Conservation (phyloP, 2,113 vertebrate species). For the Xiphorhynchus elegans region DNA sequence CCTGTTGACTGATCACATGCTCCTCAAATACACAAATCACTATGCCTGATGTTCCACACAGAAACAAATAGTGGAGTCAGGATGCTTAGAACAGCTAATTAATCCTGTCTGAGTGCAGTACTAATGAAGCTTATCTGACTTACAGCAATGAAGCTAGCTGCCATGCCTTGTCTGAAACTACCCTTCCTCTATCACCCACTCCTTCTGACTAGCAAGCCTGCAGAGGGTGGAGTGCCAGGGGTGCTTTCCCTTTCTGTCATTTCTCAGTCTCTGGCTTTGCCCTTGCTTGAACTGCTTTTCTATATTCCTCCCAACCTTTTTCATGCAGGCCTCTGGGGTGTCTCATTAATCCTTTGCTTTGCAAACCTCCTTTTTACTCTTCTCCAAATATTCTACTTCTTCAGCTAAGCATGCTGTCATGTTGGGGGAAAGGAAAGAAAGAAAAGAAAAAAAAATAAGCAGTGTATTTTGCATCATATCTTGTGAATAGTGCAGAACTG, state of each 20-base stretch:
- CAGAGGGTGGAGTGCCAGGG: fast-evolving
- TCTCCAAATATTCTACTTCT: not conserved
- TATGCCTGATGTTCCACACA: not conserved
- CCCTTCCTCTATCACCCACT: not conserved
- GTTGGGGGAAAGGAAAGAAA: not conserved
- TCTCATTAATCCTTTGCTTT: not conserved
- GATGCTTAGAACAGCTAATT: not conserved
- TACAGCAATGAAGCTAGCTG: not conserved
- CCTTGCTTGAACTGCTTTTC: not conserved
- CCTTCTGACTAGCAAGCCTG: not conserved
- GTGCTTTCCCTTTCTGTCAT: not conserved
- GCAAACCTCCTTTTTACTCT: not conserved
- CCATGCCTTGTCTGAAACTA: not conserved
- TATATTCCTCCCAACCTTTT: not conserved
- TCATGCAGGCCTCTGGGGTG: not conserved
- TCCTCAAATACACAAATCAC: not conserved
- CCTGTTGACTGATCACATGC: not conserved
- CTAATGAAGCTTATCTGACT: not conserved
- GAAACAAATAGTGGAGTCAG: not conserved
- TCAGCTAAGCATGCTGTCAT: not conserved
- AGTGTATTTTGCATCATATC: not conserved
- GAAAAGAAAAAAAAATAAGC: not conserved
- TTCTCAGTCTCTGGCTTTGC: not conserved
- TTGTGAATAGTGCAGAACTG: not conserved
- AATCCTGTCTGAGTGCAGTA: not conserved